Evolutionary conservation across 2,888 invertebrate species (phyloP), one percentile per base, ranked within the genome.

Genomic region (Hypena proboscidalis): DNA sequence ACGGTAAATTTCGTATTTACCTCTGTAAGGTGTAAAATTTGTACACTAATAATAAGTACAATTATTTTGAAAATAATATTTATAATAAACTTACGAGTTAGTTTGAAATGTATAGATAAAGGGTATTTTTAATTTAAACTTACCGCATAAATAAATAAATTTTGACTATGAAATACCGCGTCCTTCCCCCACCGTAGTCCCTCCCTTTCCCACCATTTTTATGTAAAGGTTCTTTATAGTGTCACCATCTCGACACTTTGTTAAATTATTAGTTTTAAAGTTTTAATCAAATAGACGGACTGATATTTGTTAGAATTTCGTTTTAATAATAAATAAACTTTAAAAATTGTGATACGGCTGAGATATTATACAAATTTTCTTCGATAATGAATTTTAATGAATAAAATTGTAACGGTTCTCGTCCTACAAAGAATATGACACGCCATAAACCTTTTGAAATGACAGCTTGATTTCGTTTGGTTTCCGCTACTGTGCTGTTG

Each of bases 391-490:
- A n/a, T n/a, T 15, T 10, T 7, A 33, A n/a, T 31, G 21, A 22
- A 34, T 35, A 34, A 20, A 27, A 43, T 7, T 39, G 10, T 51
- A 41, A 38, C 42, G 36, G 22, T 45, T 42, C 31, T 37, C 39
- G 31, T 34, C 41, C 38, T 48, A 37, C 57, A 50, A 60, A 64
- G 73, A 85, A 75, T 77, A 73, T 70, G 78, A 81, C 81, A 73
- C 51, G 41, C 49, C 63, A 82, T 81, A 75, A 80, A 83, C 85
- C 87, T 86, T 83, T 83, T 75, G 76, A 75, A 82, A 82, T 90
- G 90, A 90, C 89, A 90, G 90, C 90, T 90, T 90, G 90, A 90
- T 87, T 90, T 88, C 88, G 90, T 90, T 90, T 90, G 89, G 90
- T 90, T 89, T 90, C 90, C 89, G 89, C 90, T 86, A 86, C 89